Evolutionary conservation across 1,140 invertebrate species (phyloP), one percentile per base, ranked within the genome.

Genomic region (Megalonaias nervosa): DNA sequence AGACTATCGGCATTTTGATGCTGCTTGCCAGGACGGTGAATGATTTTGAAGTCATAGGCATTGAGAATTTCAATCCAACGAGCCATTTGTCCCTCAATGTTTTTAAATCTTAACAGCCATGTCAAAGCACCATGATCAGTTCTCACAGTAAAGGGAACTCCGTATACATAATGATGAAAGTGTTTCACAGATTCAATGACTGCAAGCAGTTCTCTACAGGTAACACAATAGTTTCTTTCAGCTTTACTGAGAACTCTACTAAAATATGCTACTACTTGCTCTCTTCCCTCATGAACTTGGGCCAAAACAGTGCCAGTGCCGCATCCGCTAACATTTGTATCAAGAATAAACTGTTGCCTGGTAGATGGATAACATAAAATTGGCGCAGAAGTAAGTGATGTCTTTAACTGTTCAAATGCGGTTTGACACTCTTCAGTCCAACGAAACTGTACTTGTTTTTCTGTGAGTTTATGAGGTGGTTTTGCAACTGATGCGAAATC

Each of bases 211-310:
- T 85, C 82, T 69, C 71, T 85, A 16, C 79, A 6, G 16, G 82
- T 84, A 3, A 78, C 77, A 68, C 82, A 85, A 81, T 93, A 93
- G 19, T 91, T 90, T 75, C 85, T 76, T 83, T 31, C 26, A 31
- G 26, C 26, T 31, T 31, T 31, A 31, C 26, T 31, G 26, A 31
- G 26, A 31, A 31, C 38, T 23, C 71, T 74, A 70, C 80, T 84
- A 13, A 58, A 67, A 70, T 83, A 88, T 1, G 82, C 81, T 5
- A 86, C 79, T 2, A 82, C 73, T 17, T 74, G n/a, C 61, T 83
- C 83, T 59, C 66, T 31, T 59, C 82, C 79, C 21, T 83, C 80
- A 55, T 82, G 60, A n/a, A 62, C 62, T 75, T 89, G 88, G 2
- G 79, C 1, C 26, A 26, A 26, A 26, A 26, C 26, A 26, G 26